Evolutionary conservation across 2,888 invertebrate species (phyloP).

Genomic region (Coecobrya sp.): DNA sequence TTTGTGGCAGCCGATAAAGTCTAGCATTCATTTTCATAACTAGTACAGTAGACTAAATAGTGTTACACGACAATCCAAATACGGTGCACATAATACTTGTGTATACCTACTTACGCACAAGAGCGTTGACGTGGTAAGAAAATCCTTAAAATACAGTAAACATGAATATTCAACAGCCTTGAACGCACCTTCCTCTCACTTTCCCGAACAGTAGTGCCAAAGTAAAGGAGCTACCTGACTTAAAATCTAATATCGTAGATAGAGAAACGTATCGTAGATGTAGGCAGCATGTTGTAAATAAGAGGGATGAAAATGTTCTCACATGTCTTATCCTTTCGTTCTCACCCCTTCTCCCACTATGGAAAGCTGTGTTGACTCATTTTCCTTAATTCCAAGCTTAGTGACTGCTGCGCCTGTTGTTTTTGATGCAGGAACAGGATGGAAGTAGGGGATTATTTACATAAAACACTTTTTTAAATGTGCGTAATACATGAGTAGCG

Average conservation of each 20-base stretch:
- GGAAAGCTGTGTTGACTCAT: conserved; percentile 33
- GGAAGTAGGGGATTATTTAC: conserved; percentile 66
- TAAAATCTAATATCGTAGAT: background rate
- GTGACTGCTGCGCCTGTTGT: background rate
- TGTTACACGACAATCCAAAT: no score
- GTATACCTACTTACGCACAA: background rate
- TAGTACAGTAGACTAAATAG: no score
- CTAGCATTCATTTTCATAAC: no score
- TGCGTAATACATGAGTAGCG: conserved; percentile 21
- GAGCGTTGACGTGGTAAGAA: background rate
- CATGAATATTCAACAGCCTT: conserved; percentile 60
- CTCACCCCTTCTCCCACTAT: background rate
- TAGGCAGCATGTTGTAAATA: background rate
- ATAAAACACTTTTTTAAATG: conserved; percentile 23
- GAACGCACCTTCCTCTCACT: conserved; percentile 16
- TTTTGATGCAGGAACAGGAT: conserved; percentile 11
- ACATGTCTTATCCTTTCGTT: background rate
- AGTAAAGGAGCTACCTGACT: conserved; percentile 43
- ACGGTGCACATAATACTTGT: no score
- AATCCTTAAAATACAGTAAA: background rate
- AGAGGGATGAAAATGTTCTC: background rate
- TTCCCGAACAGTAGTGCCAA: background rate
- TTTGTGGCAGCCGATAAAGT: no score
- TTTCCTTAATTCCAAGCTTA: conserved; percentile 54
- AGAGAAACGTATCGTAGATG: no score